Percentiles rank a stretch among this genome's conserved stretches.
These are phyloP conservation scores for Rutilus rutilus DNA, from an alignment of 2,113 vertebrate species.

Conservation along the genomic window DNA sequence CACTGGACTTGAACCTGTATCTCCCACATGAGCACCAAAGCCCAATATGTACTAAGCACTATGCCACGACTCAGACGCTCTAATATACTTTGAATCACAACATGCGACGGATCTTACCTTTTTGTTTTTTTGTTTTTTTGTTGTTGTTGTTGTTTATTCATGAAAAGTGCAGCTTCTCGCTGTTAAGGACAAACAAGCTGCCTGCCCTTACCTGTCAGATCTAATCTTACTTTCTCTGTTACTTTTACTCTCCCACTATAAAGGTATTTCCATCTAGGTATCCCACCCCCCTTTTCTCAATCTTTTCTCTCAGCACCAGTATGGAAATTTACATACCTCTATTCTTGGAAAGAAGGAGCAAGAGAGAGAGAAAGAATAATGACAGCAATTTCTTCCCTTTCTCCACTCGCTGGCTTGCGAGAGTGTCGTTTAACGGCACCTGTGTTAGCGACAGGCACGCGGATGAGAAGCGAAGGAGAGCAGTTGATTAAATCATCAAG, in stretches of 20 bases:
- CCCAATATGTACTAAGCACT: not conserved
- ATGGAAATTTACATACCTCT: constrained; percentile 93
- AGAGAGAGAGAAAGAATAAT: constrained; percentile 81
- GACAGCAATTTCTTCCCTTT: constrained; percentile 92
- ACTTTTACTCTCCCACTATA: constrained; percentile 78
- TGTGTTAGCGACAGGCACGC: constrained; percentile 92
- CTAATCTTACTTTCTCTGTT: constrained; percentile 74
- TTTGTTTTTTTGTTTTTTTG: too few species aligned
- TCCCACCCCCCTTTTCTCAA: constrained; percentile 40
- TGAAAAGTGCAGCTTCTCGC: constrained; percentile 76
- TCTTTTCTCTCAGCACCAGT: constrained; percentile 76
- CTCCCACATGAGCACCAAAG: not conserved
- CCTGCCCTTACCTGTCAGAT: constrained; percentile 89
- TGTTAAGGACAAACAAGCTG: constrained; percentile 87
- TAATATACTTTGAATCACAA: not conserved
- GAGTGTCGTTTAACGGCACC: constrained; percentile 97
- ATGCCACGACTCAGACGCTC: not conserved
- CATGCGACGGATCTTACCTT: not conserved
- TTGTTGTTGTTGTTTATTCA: constrained; percentile 68
- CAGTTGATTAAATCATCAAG: constrained; percentile 99
- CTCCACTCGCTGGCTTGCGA: constrained; percentile 80
- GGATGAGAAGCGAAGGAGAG: constrained; percentile 99
- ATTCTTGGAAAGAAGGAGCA: constrained; percentile 74
- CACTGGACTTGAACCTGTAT: not conserved
- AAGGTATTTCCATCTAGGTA: constrained; percentile 82